Base-by-base conservation (phyloP, 2,113 vertebrate species). In the Syngnathoides biaculeatus region DNA sequence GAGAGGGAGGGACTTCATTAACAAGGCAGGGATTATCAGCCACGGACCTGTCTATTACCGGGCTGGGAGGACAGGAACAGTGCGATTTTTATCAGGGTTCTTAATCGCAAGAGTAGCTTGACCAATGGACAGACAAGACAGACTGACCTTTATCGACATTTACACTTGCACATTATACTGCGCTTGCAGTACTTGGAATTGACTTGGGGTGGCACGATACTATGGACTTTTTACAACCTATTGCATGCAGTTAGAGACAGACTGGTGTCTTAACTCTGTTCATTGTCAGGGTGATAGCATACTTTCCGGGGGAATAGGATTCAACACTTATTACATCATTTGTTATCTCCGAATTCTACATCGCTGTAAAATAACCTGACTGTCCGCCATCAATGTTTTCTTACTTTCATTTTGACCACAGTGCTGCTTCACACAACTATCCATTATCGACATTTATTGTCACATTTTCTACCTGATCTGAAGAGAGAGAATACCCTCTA, bases 391-490 rank as follows among this genome's bases (percentile, higher is more conserved):
- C 78, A 64, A 27, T 80, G 76, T 86, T 84, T 83, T 76, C 64
- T 65, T 69, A 76, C 62, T 64, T 65, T 75, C 75, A 75, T 81
- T 76, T 68, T 66, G 67, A 87, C 77, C 71, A 77, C 62, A 82
- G 79, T 75, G 86, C 86, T 84, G 85, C 89, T 83, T 86, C 71
- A 79, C 81, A 80, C 74, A 89, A 73, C 75, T 82, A 48, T 83
- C 75, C 79, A 72, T 83, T 71, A 71, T 74, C 67, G 72, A 83
- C 64, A 65, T 81, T 60, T 84, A 75, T 71, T 77, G 75, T 86
- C 72, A 50, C 68, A 53, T 84, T 75, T 80, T 82, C 79, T 79
- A 82, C 78, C 77, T 71, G 72, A 85, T 65, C 61, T 65, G 55
- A 63, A 30, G 42, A 65, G 53, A 74, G 55, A 59, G 19, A 60